These are phyloP conservation scores for Nasonia giraulti DNA, from an alignment of 1,140 invertebrate species.

Conservation along the genomic window DNA sequence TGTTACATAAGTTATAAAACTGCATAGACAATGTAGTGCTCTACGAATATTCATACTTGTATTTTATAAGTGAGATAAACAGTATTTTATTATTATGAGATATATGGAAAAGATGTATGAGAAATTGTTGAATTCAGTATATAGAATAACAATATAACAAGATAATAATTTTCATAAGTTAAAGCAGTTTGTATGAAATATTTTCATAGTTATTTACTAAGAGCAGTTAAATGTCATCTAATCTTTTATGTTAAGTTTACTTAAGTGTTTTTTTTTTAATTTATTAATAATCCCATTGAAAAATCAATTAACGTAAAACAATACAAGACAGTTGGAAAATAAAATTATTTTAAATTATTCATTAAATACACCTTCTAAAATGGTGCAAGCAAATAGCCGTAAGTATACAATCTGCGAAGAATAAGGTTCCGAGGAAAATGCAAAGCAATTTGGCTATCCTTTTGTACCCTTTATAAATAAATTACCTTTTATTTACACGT, in stretches of 20 bases:
- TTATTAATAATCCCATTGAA: too few species aligned
- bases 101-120: neutral
- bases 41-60: neutral
- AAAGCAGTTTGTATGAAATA: too few species aligned
- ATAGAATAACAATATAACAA: neutral
- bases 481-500: constrained; percentile 30
- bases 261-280: too few species aligned
- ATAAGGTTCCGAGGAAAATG: neutral
- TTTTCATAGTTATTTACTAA: too few species aligned
- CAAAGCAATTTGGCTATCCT: neutral
- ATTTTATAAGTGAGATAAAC: neutral
- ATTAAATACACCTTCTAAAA: neutral
- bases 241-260: too few species aligned
- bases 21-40: neutral
- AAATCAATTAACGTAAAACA: too few species aligned
- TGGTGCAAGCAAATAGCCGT: neutral
- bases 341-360: neutral
- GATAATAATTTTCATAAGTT: neutral
- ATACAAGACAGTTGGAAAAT: too few species aligned
- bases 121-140: neutral
- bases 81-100: neutral
- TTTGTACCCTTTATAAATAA: constrained; percentile 31
- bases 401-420: neutral
- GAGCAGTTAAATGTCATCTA: too few species aligned
- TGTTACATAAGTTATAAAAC: neutral